Evolutionary conservation across 1,140 invertebrate species (phyloP), one percentile per base, ranked within the genome.

Genomic region (Pseudomyrmex cubaensis): DNA sequence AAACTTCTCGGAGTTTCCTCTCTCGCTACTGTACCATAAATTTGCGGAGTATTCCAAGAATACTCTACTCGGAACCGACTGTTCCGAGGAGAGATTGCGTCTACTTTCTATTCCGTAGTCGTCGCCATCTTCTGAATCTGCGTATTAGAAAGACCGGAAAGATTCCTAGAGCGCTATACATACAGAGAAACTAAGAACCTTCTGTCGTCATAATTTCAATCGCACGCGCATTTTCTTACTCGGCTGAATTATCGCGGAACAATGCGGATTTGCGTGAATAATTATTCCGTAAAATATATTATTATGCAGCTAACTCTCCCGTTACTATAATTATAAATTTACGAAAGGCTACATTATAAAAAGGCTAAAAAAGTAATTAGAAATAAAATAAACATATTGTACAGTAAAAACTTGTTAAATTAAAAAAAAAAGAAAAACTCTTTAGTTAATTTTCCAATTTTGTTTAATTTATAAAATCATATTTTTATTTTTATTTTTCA

Each of bases 71-170:
- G 35, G 35, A 35, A 85, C 62, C 50, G 48, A 86, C 73, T 77
- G 84, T 73, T 76, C 66, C 48, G 50, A 57, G 84, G 35, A 83
- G 77, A 66, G 67, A 75, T 75, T 77, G 63, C 56, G 78, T 83
- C 84, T 77, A 86, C 86, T 87, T 87, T 87, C 84, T 87, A 87
- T 87, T 87, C 86, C 50, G 12, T 25, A 56, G 54, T 35, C 70
- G 78, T 84, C 59, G 54, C 59, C 46, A 63, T 86, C 78, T 84
- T 59, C 22, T 74, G 78, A 86, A 86, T 70, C 61, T 48, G 56
- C 54, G 64, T 57, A 75, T 70, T 74, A 73, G 82, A 72, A 66
- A 82, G 57, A 74, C 73, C 66, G 57, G 70, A 75, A 76, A 85
- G 70, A 74, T 82, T 61, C 64, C 9, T 35, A 48, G n/a, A 85